Evolutionary conservation across 2,113 vertebrate genomes (phyloP), one percentile per base, ranked within the genome.

Genomic region (Aphyosemion australe): DNA sequence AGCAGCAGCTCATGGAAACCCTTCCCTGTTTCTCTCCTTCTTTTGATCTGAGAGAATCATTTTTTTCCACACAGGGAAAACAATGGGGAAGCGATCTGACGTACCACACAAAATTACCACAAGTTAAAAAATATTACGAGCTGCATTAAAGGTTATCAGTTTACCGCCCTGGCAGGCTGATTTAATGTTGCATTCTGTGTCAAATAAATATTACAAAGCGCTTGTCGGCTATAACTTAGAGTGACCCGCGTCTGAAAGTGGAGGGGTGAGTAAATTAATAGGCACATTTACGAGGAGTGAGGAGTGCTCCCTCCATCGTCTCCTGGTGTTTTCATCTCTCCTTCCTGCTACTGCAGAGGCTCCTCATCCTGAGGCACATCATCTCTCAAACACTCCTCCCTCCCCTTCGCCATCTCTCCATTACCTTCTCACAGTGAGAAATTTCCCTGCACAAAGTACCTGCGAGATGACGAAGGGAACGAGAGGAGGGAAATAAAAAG

Each of bases 61-160:
- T 83, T 74, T 77, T 84, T 26, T 26, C 26, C 65, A 84, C 13
- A 9, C 32, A 68, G 45, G 41, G 56, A 75, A 84, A 87, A 84
- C 81, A 83, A 83, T 72, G 20, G 1, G 39, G 37, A 65, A 26
- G 39, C 19, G 77, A 80, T 79, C 49, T 65, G 65, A 72, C 82
- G 74, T 4, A 67, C 79, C 76, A 70, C 74, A 78, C 47, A 72
- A 69, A 65, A 84, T 86, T 82, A 90, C 86, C 79, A 57, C 72
- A 50, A 82, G 76, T 79, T 76, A 74, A 74, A 84, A 84, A 84
- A 76, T 70, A 84, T 72, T 83, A 79, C 79, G 55, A 70, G 68
- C 70, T 52, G 39, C 72, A 78, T 83, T 83, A 85, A 74, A 83
- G 84, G 86, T 86, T 88, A 90, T 88, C 82, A 83, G 80, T 85